phyloP scores from a whole-genome alignment of 2,797 vertebrate species.

The Miichthys miiuy region DNA sequence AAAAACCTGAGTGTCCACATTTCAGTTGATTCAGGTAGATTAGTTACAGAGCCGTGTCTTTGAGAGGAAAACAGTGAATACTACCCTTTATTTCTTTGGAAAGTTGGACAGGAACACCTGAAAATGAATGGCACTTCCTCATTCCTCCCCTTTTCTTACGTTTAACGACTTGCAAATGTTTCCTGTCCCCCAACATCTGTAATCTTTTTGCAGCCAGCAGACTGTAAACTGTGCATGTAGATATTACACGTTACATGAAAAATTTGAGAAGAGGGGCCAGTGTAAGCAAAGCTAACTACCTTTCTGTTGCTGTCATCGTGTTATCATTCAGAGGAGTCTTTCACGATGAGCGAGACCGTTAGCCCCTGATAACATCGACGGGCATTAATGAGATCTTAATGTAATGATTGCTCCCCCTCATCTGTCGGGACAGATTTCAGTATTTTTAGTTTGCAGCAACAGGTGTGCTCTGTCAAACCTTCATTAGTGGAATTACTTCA shows the following conservation, averaged over 20 bases:
- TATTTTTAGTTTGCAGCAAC: neutral
- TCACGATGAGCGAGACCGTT: neutral
- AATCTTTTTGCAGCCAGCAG: neutral
- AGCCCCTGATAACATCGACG: neutral
- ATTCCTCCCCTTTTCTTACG: no score
- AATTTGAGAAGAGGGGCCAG: neutral
- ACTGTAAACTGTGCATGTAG: neutral
- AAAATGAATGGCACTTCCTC: neutral
- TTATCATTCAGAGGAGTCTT: neutral
- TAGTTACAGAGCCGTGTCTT: neutral
- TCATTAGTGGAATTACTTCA: no score
- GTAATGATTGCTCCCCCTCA: neutral
- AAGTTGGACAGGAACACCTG: neutral
- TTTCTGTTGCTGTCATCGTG: slow-evolving; percentile 3
- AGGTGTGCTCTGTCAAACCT: no score
- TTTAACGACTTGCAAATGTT: neutral
- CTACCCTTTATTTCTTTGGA: neutral
- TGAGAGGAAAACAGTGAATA: slow-evolving; percentile 33
- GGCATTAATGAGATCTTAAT: slow-evolving; percentile 1
- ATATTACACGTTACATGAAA: neutral
- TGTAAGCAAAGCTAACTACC: neutral
- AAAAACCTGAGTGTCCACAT: slow-evolving; percentile 12
- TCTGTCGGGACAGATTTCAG: neutral
- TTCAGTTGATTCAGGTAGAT: slow-evolving; percentile 9
- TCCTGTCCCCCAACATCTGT: neutral